Evolutionary conservation across 2,113 vertebrate genomes (phyloP).

Genomic region (Lota lota): DNA sequence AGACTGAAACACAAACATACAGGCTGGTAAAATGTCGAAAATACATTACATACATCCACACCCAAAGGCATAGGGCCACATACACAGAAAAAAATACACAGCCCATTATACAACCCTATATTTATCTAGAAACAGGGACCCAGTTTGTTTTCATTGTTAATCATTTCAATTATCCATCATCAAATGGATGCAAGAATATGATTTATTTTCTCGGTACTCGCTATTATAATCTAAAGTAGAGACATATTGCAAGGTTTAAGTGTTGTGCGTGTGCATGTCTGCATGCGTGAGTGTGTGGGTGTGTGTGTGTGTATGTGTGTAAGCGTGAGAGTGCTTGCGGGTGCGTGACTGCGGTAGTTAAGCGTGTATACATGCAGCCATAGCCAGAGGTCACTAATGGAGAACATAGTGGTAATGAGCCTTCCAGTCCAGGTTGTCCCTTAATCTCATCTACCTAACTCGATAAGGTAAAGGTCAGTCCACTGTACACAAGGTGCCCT

Average conservation of each 20-base stretch:
- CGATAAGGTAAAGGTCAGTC: constrained; percentile 68
- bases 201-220: too few species aligned
- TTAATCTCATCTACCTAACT: constrained; percentile 69
- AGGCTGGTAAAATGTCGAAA: background rate
- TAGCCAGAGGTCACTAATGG: constrained; percentile 64
- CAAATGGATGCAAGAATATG: too few species aligned
- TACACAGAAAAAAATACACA: background rate
- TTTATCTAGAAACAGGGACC: too few species aligned
- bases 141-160: too few species aligned
- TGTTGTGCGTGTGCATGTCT: too few species aligned
- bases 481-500: constrained; percentile 38
- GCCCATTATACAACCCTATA: too few species aligned
- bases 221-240: too few species aligned
- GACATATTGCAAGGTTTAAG: too few species aligned
- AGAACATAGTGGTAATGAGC: constrained; percentile 64
- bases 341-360: too few species aligned
- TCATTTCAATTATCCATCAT: too few species aligned
- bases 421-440: constrained; percentile 55
- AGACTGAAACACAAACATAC: background rate
- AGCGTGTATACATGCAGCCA: constrained; percentile 39
- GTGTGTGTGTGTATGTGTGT: constrained; percentile 5
- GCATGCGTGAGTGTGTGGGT: background rate
- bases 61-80: background rate
- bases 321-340: constrained; percentile 18
- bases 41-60: too few species aligned